Evolutionary conservation across 2,888 invertebrate genomes (phyloP).

Genomic region (Heliothis peltigera): DNA sequence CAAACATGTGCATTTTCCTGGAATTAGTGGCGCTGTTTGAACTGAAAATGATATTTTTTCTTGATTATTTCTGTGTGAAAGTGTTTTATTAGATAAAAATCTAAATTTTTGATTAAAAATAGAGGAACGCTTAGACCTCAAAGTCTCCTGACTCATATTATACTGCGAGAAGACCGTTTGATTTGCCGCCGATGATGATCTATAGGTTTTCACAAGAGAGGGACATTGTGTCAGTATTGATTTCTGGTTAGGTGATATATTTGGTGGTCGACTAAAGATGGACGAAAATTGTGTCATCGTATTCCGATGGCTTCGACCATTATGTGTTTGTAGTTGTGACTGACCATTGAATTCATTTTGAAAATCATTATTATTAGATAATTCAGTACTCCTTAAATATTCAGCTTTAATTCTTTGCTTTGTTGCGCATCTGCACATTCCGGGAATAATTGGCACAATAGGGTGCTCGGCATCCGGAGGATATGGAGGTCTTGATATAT

Average conservation of each 20-base stretch:
- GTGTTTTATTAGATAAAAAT: conserved; percentile 5
- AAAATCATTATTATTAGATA: neutral
- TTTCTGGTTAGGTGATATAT: neutral
- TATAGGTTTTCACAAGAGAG: conserved; percentile 1
- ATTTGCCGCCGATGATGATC: neutral
- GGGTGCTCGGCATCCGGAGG: neutral
- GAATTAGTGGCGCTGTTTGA: conserved; percentile 14
- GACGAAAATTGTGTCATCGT: neutral
- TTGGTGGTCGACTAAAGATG: neutral
- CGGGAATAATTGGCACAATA: conserved; percentile 1
- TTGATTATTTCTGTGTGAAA: conserved; percentile 6
- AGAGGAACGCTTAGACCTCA: conserved; percentile 3
- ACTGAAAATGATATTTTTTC: neutral
- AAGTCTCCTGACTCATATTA: neutral
- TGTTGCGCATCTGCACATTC: conserved; percentile 4
- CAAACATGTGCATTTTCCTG: conserved; percentile 6
- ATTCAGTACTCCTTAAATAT: neutral
- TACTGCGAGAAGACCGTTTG: neutral
- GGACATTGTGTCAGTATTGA: conserved; percentile 13
- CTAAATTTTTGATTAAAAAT: conserved; percentile 14
- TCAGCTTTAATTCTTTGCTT: neutral
- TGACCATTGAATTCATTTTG: neutral
- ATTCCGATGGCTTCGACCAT: neutral
- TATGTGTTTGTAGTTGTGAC: neutral
- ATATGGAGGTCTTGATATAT: conserved; percentile 1